Conservation (phyloP, 2,888 invertebrate genomes). For the Vannuccia rotundouncinata region DNA sequence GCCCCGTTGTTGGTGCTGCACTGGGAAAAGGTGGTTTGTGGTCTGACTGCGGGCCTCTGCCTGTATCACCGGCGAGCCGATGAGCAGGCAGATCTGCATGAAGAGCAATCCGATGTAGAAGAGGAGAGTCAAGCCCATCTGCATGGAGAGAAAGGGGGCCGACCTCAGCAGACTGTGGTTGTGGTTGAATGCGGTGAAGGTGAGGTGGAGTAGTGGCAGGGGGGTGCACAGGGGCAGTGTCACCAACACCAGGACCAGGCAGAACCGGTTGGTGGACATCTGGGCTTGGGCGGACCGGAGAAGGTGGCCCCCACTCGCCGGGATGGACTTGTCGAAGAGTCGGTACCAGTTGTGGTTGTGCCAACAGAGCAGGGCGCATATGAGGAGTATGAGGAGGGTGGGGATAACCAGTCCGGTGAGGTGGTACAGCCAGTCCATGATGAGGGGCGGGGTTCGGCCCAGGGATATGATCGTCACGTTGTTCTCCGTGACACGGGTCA, state of each 20-base stretch:
- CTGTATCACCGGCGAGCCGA: neutral
- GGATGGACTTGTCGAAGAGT: neutral
- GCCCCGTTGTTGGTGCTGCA: neutral
- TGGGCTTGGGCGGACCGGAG: neutral
- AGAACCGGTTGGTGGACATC: neutral
- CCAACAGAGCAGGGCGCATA: neutral
- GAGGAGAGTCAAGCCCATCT: neutral
- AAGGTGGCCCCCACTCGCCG: neutral
- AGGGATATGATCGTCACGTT: neutral
- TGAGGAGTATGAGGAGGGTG: neutral
- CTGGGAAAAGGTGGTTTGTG: neutral
- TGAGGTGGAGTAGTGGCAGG: neutral
- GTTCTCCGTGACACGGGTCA: neutral
- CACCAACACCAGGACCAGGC: neutral
- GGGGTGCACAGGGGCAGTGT: neutral
- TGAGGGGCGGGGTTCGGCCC: neutral
- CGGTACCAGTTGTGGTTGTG: neutral
- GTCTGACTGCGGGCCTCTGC: neutral
- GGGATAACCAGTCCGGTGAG: neutral
- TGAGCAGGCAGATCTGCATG: neutral
- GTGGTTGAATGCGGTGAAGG: neutral
- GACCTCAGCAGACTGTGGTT: neutral
- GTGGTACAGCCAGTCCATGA: neutral
- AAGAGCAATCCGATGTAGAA: neutral
- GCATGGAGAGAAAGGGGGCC: neutral